Evolutionary conservation across 1,140 invertebrate genomes (phyloP), one percentile per base, ranked within the genome.

Genomic region (Triops cancriformis): DNA sequence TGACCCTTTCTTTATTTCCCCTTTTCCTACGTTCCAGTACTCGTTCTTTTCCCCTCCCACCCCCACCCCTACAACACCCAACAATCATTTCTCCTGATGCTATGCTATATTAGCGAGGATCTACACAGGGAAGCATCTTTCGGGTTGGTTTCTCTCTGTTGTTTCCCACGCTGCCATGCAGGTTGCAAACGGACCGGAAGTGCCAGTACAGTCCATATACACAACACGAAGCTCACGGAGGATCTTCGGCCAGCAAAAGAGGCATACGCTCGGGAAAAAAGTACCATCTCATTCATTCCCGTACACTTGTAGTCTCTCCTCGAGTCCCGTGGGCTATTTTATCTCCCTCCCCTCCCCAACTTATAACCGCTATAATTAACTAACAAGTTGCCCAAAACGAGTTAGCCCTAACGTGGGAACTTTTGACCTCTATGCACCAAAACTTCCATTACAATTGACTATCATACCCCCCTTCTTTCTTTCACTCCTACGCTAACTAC

Each of bases 401-500:
- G 51, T 18, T 23, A 23, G 23, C 51, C 51, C 51, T 64, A 64
- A 64, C 51, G 51, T 64, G 51, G 51, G 51, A 64, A 64, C 51
- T 64, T 64, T 64, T 64, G 51, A 64, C 51, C 51, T 64, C 51
- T 45, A 37, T 37, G 31, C n/a, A 7, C 31, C 31, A 37, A 37
- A 37, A 37, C 31, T 37, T 37, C 31, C 31, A 37, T 37, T 37
- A 37, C 31, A 37, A 37, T 7, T 23, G n/a, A 64, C 9, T 64
- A 23, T 64, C 23, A n/a, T 10, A n/a, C 23, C 51, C 23, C 51
- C 51, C 51, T 0, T 64, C 31, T 0, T 64, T 23, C 51, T 18
- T 64, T 64, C 51, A 64, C 51, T 64, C 51, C 51, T 64, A 64
- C 51, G n/a, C 51, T 64, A 64, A 64, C 51, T 64, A 64, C 51